Evolutionary conservation across 2,888 invertebrate species (phyloP).

Genomic region (Cremastinae sp.): DNA sequence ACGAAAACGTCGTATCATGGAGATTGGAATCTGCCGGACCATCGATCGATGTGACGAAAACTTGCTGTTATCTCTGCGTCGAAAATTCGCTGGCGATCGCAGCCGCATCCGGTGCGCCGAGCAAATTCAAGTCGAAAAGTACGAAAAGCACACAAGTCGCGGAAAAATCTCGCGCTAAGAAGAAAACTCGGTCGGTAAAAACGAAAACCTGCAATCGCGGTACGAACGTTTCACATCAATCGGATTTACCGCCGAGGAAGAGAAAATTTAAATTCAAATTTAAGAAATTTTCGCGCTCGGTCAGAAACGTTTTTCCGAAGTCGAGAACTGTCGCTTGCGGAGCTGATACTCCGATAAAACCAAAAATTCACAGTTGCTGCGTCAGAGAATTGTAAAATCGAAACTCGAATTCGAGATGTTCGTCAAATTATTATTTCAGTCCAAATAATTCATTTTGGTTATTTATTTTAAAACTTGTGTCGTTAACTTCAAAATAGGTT

Average conservation of each 20-base stretch:
- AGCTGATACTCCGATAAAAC: conserved; percentile 37
- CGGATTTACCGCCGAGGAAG: background rate
- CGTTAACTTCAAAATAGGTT: too few species aligned
- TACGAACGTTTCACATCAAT: conserved; percentile 53
- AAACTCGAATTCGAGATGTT: background rate
- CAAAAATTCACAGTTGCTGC: conserved; percentile 28
- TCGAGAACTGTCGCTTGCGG: conserved; percentile 61
- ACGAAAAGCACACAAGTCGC: conserved; percentile 61
- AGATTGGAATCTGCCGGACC: conserved; percentile 19
- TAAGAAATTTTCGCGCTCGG: conserved; percentile 50
- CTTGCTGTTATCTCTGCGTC: conserved; percentile 68
- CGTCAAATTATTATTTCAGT: too few species aligned
- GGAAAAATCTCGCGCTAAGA: conserved; percentile 38
- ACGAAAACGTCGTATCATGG: background rate
- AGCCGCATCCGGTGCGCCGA: conserved; percentile 28
- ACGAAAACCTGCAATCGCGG: conserved; percentile 64
- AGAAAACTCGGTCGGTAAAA: conserved; percentile 60
- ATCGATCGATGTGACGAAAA: conserved; percentile 64
- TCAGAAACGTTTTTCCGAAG: conserved; percentile 52
- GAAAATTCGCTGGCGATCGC: conserved; percentile 63
- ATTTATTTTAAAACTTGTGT: too few species aligned
- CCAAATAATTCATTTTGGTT: too few species aligned
- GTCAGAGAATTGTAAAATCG: conserved; percentile 29
- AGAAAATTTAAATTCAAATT: conserved; percentile 27
- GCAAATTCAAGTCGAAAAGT: conserved; percentile 14